Percentiles rank a stretch among this genome's conserved stretches.
Evolutionary conservation across 2,888 invertebrate genomes (phyloP).

Genomic region (Anoncus sp.): DNA sequence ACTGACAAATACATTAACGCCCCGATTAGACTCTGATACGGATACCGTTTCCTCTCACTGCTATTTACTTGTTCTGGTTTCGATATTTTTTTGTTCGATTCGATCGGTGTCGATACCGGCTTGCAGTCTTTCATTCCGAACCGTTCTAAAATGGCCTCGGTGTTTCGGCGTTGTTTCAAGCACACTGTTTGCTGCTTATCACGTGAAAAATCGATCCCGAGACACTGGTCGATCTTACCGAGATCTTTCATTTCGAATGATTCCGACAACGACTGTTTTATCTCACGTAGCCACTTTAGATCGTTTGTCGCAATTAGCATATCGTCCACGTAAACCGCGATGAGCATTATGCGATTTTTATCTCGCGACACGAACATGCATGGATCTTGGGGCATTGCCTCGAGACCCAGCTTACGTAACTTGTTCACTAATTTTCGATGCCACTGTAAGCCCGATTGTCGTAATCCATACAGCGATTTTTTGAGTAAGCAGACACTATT

Average conservation of each 20-base stretch:
- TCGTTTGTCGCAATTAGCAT: no score
- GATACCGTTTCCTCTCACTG: constrained; percentile 44
- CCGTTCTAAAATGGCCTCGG: constrained; percentile 25
- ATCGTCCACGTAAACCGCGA: no score
- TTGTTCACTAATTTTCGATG: constrained; percentile 45
- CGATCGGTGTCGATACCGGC: constrained; percentile 53
- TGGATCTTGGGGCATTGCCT: constrained; percentile 41
- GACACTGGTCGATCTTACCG: constrained; percentile 30
- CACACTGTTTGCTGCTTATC: constrained; percentile 23
- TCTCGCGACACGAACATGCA: no score
- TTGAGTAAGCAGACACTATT: constrained; percentile 53
- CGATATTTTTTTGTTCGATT: constrained; percentile 33
- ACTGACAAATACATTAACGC: constrained; percentile 52
- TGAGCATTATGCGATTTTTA: constrained; percentile 19
- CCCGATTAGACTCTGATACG: constrained; percentile 59
- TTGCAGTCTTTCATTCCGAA: constrained; percentile 45
- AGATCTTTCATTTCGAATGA: constrained; percentile 50
- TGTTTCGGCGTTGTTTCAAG: constrained; percentile 30
- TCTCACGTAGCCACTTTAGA: constrained; percentile 12
- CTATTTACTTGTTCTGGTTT: no score
- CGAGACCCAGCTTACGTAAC: constrained; percentile 19
- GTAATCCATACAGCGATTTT: constrained; percentile 48
- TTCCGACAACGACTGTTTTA: constrained; percentile 31
- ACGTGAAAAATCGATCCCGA: constrained; percentile 44
- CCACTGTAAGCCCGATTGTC: constrained; percentile 58